Evolutionary conservation across 2,113 vertebrate species (phyloP), one percentile per base, ranked within the genome.

Genomic region (Lepisosteus osseus): DNA sequence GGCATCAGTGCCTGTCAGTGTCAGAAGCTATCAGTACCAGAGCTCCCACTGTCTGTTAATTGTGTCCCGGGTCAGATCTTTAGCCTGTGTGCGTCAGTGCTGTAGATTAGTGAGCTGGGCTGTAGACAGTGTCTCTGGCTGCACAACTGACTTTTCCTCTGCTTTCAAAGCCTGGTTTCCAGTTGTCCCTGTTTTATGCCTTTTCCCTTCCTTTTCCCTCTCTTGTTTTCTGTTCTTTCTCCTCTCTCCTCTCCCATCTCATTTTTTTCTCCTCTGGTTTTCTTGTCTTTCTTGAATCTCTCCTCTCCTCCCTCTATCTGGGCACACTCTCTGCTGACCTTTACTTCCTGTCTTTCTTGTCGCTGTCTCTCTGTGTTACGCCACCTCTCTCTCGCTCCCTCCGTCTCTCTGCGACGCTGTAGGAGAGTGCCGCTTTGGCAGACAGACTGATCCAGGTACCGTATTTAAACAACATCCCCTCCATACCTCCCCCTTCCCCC

Each of bases 371-470:
- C 77, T 77, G 74, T 0, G 29, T 74, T 77, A 80, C 79, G 83
- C 65, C 80, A 75, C 82, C 77, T 76, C 77, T 77, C 78, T 84
- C 72, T 78, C 76, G 82, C 83, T 69, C 83, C 77, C 83, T 65
- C 42, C 45, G 57, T 72, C 67, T 78, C 74, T 65, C 61, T 54
- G 43, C 78, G 78, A 77, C 77, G 47, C 78, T 88, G 83, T 91
- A 98, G 96, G 96, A 98, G 89, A 98, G 95, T 78, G 95, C 96
- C 81, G 95, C 96, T 90, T 90, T 98, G 88, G 96, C 96, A 90
- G 96, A 98, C 92, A 95, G 95, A 85, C 93, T 98, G 85, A 98
- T 98, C 85, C 96, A 98, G 95, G 96, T 98, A 98, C 84, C 79
- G 92, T 93, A 88, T 69, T 77, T 71, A 74, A 6, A 74, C 76